Percentiles rank a stretch among this genome's conserved stretches.
Evolutionary conservation across 2,797 vertebrate genomes (phyloP).

Genomic region (Uromys caudimaculatus): DNA sequence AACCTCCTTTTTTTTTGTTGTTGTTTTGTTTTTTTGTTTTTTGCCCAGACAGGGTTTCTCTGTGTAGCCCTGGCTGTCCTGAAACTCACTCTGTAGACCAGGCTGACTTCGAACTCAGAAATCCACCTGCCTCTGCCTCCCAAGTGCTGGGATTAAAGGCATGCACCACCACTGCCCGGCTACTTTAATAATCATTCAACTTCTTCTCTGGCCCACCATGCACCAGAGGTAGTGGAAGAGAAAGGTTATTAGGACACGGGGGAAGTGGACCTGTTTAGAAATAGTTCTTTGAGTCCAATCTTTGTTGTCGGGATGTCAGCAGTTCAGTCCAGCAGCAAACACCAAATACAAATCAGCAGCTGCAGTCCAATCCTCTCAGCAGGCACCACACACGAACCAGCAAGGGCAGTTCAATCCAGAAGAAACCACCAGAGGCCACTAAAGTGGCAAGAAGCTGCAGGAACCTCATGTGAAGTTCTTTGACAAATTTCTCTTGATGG

Average conservation of each 20-base stretch:
- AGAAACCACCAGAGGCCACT: not conserved
- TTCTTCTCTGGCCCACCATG: not conserved
- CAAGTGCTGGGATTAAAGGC: too few relatives aligned
- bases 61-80: too few relatives aligned
- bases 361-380: not conserved
- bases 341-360: not conserved
- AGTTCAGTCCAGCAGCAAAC: not conserved
- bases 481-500: not conserved
- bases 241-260: not conserved
- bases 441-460: not conserved
- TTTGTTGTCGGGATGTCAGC: not conserved
- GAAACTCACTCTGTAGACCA: too few relatives aligned
- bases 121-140: too few relatives aligned
- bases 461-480: not conserved
- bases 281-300: not conserved
- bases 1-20: too few relatives aligned
- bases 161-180: too few relatives aligned
- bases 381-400: not conserved
- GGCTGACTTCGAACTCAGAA: too few relatives aligned
- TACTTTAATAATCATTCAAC: not conserved
- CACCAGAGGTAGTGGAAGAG: not conserved
- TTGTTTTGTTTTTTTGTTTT: too few relatives aligned
- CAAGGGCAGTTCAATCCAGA: not conserved
- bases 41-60: too few relatives aligned
- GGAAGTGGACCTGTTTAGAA: not conserved